Percentiles rank a stretch among this genome's conserved stretches.
Conservation (phyloP, 1,140 invertebrate genomes). For the Chrysomallon squamiferum region DNA sequence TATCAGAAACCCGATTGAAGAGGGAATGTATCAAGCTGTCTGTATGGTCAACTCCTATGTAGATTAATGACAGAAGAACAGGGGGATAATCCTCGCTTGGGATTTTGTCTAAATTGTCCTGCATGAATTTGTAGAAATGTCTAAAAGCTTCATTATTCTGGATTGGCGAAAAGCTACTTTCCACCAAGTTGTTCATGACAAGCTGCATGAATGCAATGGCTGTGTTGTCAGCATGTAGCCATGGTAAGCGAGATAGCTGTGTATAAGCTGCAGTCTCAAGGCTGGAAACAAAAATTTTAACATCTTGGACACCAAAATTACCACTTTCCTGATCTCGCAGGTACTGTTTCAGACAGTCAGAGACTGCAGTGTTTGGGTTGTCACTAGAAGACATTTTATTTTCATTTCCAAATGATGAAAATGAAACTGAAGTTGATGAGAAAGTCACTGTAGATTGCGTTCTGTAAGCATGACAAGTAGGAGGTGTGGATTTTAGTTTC, state of each 20-base stretch:
- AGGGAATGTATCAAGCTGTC: neutral
- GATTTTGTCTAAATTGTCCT: neutral
- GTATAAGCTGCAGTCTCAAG: slow-evolving; percentile 9
- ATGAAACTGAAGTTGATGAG: no score
- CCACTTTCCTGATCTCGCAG: neutral
- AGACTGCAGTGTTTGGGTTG: neutral
- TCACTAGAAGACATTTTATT: no score
- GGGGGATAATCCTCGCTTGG: slow-evolving; percentile 7
- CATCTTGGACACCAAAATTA: neutral
- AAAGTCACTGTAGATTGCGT: no score
- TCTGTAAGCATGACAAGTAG: no score
- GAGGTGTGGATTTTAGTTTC: no score
- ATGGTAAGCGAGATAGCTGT: slow-evolving; percentile 9
- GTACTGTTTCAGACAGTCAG: neutral
- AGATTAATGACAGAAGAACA: slow-evolving; percentile 2
- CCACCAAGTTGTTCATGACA: slow-evolving; percentile 11
- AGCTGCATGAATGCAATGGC: slow-evolving; percentile 17
- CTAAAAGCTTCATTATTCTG: neutral
- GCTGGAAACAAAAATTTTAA: neutral
- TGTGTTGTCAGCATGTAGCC: slow-evolving; percentile 14
- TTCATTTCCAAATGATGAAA: no score
- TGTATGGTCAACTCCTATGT: slow-evolving; percentile 5
- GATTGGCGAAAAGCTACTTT: slow-evolving; percentile 1
- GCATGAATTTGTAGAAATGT: neutral
- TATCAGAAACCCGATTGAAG: neutral